These are phyloP conservation scores for Sciurus carolinensis DNA, from an alignment of 2,797 vertebrate species.

Conservation along the genomic window DNA sequence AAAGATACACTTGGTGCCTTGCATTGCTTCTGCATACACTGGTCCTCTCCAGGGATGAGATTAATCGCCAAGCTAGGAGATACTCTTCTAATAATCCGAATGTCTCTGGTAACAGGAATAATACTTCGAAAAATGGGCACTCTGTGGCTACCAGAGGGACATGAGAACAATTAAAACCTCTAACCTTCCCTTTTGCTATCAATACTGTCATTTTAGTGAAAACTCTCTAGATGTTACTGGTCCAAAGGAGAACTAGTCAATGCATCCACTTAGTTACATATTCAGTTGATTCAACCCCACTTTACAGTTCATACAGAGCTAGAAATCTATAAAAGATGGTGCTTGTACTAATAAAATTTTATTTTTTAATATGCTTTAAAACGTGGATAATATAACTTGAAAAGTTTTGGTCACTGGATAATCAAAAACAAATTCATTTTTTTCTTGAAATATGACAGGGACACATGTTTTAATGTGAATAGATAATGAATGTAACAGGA, in stretches of 20 bases:
- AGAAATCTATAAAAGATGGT: background rate
- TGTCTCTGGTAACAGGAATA: background rate
- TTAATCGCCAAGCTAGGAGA: background rate
- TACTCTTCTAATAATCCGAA: background rate
- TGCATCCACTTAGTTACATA: background rate
- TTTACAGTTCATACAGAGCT: background rate
- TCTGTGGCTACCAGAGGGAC: background rate
- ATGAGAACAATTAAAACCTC: background rate
- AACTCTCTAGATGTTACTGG: background rate
- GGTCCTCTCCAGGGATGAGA: background rate
- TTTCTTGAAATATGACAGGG: background rate
- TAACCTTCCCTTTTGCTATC: background rate
- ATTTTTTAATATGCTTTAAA: background rate
- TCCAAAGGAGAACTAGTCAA: background rate
- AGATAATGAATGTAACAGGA: background rate
- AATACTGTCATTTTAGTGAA: background rate
- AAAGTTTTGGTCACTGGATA: background rate
- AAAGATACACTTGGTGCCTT: background rate
- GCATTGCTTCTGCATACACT: background rate
- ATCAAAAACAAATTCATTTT: slow-evolving; percentile 12
- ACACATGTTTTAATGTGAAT: background rate
- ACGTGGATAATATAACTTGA: background rate
- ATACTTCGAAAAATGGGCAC: background rate
- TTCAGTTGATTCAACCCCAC: background rate
- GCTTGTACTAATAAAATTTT: background rate